phyloP scores from a whole-genome alignment of 2,113 vertebrate genomes.

The Hippoglossus stenolepis region DNA sequence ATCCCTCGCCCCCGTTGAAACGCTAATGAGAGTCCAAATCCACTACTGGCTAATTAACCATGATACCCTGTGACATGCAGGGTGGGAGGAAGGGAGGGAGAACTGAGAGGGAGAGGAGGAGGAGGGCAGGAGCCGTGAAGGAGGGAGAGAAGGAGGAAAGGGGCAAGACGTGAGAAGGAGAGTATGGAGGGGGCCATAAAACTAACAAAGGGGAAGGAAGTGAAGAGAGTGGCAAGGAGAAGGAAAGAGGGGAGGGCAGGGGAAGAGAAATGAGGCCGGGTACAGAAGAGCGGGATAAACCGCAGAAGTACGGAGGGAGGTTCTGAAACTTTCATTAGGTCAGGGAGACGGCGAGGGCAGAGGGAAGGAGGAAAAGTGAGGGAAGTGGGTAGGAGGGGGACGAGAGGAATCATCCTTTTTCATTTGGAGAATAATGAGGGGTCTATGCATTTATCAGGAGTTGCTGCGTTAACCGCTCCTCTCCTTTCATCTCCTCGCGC shows the following conservation, averaged over 20 bases:
- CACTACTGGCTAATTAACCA: constrained; percentile 78
- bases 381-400: constrained; percentile 24
- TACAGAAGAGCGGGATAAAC: constrained; percentile 25
- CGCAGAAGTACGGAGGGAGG: constrained; percentile 16
- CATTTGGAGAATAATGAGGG: constrained; percentile 62
- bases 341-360: constrained; percentile 32
- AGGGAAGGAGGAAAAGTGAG: constrained; percentile 1
- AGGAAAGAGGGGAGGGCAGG: background rate
- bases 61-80: constrained; percentile 74
- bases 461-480: constrained; percentile 54
- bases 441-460: constrained; percentile 64
- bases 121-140: constrained; percentile 13
- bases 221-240: background rate
- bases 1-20: constrained; percentile 62
- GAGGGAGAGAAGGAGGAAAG: background rate
- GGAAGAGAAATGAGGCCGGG: constrained; percentile 33
- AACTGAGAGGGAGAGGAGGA: constrained; percentile 10
- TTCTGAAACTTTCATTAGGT: constrained; percentile 60
- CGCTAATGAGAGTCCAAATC: constrained; percentile 75
- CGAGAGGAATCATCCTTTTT: constrained; percentile 41
- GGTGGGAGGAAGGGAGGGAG: constrained; percentile 37
- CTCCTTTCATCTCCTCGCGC: constrained; percentile 60
- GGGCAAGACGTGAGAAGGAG: background rate
- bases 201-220: background rate
- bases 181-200: background rate